Percentiles rank a stretch among this genome's conserved stretches.
Evolutionary conservation across 2,113 vertebrate genomes (phyloP).

Genomic region (Ameiurus melas): DNA sequence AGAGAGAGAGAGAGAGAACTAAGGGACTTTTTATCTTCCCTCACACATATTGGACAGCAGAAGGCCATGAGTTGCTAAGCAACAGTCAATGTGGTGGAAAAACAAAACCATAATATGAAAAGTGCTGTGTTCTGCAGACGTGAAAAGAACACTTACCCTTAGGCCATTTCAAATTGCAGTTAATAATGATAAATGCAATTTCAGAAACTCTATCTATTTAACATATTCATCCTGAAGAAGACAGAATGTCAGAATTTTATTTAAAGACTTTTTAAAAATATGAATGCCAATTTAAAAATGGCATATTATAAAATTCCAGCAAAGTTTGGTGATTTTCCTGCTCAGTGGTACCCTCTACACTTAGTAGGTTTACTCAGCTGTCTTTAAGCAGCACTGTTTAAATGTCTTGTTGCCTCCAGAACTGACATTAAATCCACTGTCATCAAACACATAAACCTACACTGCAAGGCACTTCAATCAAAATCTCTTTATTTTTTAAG

Average conservation of each 20-base stretch:
- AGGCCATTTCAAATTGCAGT: conserved; percentile 15
- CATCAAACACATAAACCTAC: neutral
- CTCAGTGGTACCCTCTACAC: neutral
- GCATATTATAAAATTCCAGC: neutral
- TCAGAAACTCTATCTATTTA: neutral
- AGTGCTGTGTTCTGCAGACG: conserved; percentile 20
- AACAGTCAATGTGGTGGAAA: conserved; percentile 53
- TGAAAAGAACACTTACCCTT: conserved; percentile 22
- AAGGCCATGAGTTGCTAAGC: conserved; percentile 57
- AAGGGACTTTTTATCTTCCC: conserved; percentile 34
- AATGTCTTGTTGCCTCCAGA: neutral
- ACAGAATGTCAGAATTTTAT: neutral
- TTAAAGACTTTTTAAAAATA: too few relatives aligned
- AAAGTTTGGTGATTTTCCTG: neutral
- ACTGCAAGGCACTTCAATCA: neutral
- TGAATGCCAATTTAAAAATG: neutral
- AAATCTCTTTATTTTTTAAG: neutral
- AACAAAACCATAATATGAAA: conserved; percentile 53
- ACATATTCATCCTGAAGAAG: neutral
- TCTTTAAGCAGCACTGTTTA: neutral
- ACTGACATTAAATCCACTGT: neutral
- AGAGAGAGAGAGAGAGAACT: neutral
- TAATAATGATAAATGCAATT: neutral
- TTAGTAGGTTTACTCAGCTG: neutral
- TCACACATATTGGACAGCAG: conserved; percentile 43